These are phyloP conservation scores for Lamellibrachia columna DNA, from an alignment of 2,888 invertebrate genomes.

Conservation along the genomic window DNA sequence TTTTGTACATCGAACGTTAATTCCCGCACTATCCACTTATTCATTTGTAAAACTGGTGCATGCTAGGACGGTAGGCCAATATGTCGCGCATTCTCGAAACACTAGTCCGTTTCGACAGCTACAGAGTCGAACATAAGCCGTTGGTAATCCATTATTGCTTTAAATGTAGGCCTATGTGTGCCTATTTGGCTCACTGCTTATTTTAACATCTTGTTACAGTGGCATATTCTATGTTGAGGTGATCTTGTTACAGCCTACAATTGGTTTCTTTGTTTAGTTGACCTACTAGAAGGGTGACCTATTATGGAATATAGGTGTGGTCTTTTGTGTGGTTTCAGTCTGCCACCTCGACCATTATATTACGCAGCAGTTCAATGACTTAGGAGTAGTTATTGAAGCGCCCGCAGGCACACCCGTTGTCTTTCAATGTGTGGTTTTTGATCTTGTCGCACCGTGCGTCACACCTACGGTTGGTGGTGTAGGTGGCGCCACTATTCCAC, in stretches of 20 bases:
- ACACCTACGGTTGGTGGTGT: not conserved
- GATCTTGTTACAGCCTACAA: not conserved
- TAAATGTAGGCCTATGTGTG: not conserved
- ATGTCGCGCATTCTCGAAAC: not conserved
- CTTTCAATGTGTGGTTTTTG: not conserved
- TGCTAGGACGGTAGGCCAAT: not conserved
- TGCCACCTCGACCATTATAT: not conserved
- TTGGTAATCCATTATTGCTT: not conserved
- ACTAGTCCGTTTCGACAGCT: not conserved
- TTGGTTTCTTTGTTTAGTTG: not conserved
- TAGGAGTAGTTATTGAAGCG: not conserved
- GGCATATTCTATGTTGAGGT: not conserved
- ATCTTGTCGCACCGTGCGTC: not conserved
- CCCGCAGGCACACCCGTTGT: not conserved
- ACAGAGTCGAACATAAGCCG: not conserved
- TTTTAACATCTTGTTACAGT: not conserved
- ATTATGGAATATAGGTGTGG: not conserved
- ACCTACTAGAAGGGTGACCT: not conserved
- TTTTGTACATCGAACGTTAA: not conserved
- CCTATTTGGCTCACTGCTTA: not conserved
- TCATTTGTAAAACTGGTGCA: not conserved
- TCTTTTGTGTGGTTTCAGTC: not conserved
- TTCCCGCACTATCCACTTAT: not conserved
- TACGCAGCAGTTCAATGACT: not conserved
- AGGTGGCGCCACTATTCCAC: not conserved